Conservation (phyloP, 2,113 vertebrate species). For the Cacatua alba region DNA sequence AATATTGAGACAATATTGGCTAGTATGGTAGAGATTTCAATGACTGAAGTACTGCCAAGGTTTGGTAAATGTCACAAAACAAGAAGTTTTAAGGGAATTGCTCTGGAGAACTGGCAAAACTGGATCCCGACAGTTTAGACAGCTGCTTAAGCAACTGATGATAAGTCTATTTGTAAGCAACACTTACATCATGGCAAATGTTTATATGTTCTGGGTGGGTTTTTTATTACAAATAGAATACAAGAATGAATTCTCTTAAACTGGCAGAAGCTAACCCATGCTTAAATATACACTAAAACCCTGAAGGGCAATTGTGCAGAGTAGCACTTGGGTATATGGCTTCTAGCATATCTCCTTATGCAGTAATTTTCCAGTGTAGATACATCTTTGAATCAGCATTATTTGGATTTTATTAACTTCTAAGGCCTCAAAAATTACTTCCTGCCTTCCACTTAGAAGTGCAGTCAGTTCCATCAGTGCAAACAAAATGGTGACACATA, state of each 20-base stretch:
- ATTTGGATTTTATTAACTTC: not conserved
- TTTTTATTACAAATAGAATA: not conserved
- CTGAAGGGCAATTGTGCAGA: not conserved
- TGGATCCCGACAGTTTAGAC: not conserved
- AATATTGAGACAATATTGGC: not conserved
- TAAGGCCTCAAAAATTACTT: not conserved
- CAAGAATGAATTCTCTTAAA: not conserved
- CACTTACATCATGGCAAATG: not conserved
- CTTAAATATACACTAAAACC: not conserved
- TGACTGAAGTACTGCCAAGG: not conserved
- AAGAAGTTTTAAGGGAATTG: not conserved
- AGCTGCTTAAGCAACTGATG: not conserved
- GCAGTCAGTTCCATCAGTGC: not conserved
- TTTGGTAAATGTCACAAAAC: not conserved
- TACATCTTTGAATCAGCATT: not conserved
- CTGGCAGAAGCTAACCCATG: not conserved
- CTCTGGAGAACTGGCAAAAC: not conserved
- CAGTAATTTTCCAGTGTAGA: not conserved
- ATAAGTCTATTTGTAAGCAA: not conserved
- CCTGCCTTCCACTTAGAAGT: not conserved
- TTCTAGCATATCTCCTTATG: not conserved
- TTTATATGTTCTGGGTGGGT: not conserved
- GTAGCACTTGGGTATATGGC: not conserved
- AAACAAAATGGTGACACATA: not conserved
- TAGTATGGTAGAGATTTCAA: not conserved